These are phyloP conservation scores for Drosophila basisetae DNA, from an alignment of 2,888 invertebrate species.

Conservation along the genomic window DNA sequence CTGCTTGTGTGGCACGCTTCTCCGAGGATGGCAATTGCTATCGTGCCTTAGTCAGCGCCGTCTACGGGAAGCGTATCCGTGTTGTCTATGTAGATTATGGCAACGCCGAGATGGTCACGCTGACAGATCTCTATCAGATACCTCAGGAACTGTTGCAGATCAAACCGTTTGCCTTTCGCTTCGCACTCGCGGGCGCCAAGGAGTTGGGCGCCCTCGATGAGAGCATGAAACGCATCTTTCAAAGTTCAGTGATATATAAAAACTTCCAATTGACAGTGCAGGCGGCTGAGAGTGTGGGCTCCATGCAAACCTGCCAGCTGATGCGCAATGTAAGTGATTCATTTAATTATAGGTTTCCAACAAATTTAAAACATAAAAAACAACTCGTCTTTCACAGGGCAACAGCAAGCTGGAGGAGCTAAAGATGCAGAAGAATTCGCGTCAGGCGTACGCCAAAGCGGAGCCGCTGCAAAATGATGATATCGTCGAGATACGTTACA, in stretches of 20 bases:
- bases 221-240: conserved; percentile 90
- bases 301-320: conserved; percentile 91
- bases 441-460: conserved; percentile 79
- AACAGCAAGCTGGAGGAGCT: conserved; percentile 80
- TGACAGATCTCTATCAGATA: conserved; percentile 90
- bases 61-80: conserved; percentile 90
- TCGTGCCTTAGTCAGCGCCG: conserved; percentile 91
- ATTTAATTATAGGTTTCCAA: background rate
- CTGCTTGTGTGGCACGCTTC: conserved; percentile 91
- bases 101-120: conserved; percentile 90
- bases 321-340: conserved; percentile 53
- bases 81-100: conserved; percentile 93
- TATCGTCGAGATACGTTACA: conserved; percentile 83
- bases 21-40: conserved; percentile 89
- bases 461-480: conserved; percentile 79
- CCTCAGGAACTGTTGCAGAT: conserved; percentile 90
- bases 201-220: conserved; percentile 87
- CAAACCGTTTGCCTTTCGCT: conserved; percentile 91
- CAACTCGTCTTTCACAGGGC: conserved; percentile 47
- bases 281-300: conserved; percentile 89
- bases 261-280: conserved; percentile 89
- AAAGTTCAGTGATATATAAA: conserved; percentile 88
- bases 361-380: background rate
- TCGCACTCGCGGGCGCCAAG: conserved; percentile 90
- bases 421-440: conserved; percentile 77